Evolutionary conservation across 2,888 invertebrate species (phyloP), one percentile per base, ranked within the genome.

Genomic region (Tricholauxania praeusta): DNA sequence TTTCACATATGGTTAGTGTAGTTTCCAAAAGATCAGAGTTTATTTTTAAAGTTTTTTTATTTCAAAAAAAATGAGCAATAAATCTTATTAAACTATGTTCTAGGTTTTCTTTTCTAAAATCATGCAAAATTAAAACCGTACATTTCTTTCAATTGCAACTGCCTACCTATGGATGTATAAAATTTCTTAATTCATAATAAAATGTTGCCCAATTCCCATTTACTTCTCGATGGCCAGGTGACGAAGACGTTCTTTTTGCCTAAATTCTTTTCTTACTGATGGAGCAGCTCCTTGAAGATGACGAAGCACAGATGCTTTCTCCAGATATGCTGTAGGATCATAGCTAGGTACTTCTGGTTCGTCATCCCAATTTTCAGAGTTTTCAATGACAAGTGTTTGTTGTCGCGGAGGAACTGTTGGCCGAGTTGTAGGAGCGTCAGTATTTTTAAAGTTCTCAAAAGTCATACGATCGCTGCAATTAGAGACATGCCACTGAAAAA

Each of bases 281-380:
- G 78, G 79, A 1, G 79, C 60, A 49, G 76, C 77, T 52, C 80
- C 80, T 12, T 78, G 76, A 17, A 79, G 72, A n/a, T 71, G 53
- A 6, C 81, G 78, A 19, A 81, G 47, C 3, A 82, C 80, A 3
- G 77, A 62, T 7, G 80, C 78, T n/a, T 74, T 75, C 1, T 72
- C 49, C 12, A 76, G 74, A 39, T 81, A 78, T 2, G 70, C 55
- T 7, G 71, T 68, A 6, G 82, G 80, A 75, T 82, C 76, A 69
- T 82, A 82, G 1, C 79, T 62, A 7, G 79, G 72, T 1, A 75
- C 77, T 64, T 79, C 75, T 3, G 78, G 77, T 1, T 78, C 78
- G 8, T 79, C 74, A 47, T 80, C 80, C 81, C 81, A 81, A 62
- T 78, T 76, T 52, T 81, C 80, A 15, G 74, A 71, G 3, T 72